Evolutionary conservation across 2,797 vertebrate species (phyloP).

Genomic region (Enteromius mattozi): DNA sequence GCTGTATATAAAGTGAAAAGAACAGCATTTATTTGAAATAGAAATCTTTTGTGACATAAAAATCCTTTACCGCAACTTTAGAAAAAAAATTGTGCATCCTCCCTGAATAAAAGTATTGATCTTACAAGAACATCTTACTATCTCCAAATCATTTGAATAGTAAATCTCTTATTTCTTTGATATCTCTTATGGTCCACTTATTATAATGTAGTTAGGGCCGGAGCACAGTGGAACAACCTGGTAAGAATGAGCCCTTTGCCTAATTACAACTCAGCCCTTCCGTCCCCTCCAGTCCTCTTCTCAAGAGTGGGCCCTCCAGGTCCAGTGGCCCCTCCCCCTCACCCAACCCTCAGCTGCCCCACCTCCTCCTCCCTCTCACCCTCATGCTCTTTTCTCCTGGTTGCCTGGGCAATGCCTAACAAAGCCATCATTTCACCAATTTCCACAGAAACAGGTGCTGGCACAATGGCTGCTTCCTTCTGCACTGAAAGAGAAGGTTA

Average conservation of each 20-base stretch:
- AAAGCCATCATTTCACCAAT: constrained; percentile 91
- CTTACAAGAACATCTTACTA: background rate
- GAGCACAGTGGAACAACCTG: background rate
- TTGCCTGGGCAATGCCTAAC: constrained; percentile 81
- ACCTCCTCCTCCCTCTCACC: constrained; percentile 79
- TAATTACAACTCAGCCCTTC: constrained; percentile 36
- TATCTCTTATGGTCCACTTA: background rate
- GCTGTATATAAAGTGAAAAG: background rate
- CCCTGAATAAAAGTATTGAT: background rate
- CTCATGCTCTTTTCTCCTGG: constrained; percentile 80
- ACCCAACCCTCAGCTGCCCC: constrained; percentile 62
- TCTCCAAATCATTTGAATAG: background rate
- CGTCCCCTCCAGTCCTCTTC: constrained; percentile 35
- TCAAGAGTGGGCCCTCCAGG: constrained; percentile 51
- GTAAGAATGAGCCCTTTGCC: background rate
- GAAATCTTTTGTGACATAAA: background rate
- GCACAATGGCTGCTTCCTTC: constrained; percentile 87
- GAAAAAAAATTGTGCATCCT: too few species aligned
- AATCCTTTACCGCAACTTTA: background rate
- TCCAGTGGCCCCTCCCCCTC: constrained; percentile 58
- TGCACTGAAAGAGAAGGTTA: constrained; percentile 85
- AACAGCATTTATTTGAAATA: background rate
- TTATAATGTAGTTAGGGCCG: background rate
- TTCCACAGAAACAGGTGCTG: constrained; percentile 90
- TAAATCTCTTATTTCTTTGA: background rate